Percentiles rank a stretch among this genome's conserved stretches.
These are phyloP conservation scores for Nibea coibor DNA, from an alignment of 2,113 vertebrate species.

Conservation along the genomic window DNA sequence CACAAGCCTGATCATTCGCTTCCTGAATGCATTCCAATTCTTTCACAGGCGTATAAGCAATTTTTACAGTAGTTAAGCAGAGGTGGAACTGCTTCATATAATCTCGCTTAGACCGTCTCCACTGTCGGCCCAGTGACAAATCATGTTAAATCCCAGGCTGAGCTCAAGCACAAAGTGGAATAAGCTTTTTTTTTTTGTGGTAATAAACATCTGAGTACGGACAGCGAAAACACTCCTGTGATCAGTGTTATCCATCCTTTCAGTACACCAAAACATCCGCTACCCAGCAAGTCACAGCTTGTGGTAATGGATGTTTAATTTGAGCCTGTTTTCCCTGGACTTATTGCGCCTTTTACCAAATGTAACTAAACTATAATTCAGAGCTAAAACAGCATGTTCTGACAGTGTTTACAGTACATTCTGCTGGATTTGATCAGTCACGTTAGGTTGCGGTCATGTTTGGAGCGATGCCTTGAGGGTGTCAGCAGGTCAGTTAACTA, in stretches of 20 bases:
- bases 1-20: conserved; percentile 70
- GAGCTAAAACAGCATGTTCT: conserved; percentile 30
- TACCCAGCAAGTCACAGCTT: conserved; percentile 60
- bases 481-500: conserved; percentile 57
- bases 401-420: conserved; percentile 25
- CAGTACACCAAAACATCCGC: conserved; percentile 51
- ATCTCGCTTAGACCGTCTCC: conserved; percentile 80
- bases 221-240: conserved; percentile 59
- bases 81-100: conserved; percentile 84
- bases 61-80: conserved; percentile 86
- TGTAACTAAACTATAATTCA: conserved; percentile 42
- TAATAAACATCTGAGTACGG: conserved; percentile 66
- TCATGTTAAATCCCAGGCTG: conserved; percentile 81
- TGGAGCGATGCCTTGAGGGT: conserved; percentile 28
- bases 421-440: conserved; percentile 13
- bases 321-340: conserved; percentile 47
- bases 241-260: conserved; percentile 69
- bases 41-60: conserved; percentile 87
- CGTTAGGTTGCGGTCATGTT: conserved; percentile 14
- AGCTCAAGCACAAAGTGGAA: conserved; percentile 79
- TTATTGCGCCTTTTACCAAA: conserved; percentile 31
- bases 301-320: conserved; percentile 63
- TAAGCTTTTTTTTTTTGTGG: conserved; percentile 55
- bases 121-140: conserved; percentile 80
- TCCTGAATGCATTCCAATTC: conserved; percentile 84